Percentiles rank a stretch among this genome's conserved stretches.
Conservation (phyloP, 2,113 vertebrate genomes). For the Bombycilla garrulus region DNA sequence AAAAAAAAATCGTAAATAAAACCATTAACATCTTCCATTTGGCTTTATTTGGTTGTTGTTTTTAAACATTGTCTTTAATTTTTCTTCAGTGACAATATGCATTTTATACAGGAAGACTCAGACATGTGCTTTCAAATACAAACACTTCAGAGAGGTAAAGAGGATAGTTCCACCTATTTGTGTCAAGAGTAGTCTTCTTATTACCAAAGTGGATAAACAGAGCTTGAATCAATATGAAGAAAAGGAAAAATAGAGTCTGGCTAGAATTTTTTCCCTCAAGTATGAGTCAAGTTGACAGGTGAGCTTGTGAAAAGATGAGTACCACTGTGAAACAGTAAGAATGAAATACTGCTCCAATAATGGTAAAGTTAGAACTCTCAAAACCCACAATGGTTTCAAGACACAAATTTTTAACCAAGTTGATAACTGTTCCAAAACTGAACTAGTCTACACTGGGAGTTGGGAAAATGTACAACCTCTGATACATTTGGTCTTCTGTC, state of each 20-base stretch:
- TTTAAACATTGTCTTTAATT: background rate
- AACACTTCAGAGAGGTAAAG: background rate
- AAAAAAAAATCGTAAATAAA: background rate
- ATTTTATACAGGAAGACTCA: background rate
- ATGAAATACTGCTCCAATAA: conserved; percentile 8
- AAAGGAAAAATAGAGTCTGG: background rate
- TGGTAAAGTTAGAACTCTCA: background rate
- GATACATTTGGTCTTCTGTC: background rate
- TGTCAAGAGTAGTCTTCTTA: background rate
- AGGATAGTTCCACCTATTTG: background rate
- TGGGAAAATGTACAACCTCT: background rate
- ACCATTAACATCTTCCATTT: background rate
- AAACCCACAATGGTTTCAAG: background rate
- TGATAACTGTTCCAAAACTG: background rate
- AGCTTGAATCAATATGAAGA: background rate
- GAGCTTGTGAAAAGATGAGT: background rate
- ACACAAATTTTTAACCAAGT: background rate
- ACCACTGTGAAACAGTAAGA: background rate
- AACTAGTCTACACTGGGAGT: background rate
- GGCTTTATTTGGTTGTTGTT: background rate
- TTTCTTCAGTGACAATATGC: background rate
- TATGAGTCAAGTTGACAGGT: background rate
- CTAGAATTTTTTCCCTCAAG: background rate
- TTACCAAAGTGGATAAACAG: background rate
- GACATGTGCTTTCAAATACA: background rate